phyloP scores from a whole-genome alignment of 2,113 vertebrate species.

The Argyrosomus japonicus region DNA sequence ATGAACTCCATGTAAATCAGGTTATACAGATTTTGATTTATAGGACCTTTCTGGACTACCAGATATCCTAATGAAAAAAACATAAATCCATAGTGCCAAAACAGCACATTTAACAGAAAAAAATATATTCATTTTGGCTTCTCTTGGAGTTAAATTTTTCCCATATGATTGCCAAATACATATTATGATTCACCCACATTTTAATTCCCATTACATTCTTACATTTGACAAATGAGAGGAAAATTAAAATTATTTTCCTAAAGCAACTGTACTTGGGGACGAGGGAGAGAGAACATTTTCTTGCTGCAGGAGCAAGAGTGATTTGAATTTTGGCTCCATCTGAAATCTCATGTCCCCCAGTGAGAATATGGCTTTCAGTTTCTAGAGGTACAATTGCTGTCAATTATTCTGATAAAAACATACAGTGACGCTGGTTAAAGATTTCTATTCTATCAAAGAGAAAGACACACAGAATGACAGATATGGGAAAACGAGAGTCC shows the following conservation, averaged over 20 bases:
- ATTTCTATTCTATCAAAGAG: background rate
- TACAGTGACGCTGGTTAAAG: background rate
- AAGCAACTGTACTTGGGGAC: background rate
- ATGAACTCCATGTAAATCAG: slow-evolving; percentile 5
- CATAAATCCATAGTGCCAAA: background rate
- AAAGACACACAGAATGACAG: background rate
- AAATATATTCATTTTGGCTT: background rate
- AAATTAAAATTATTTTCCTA: slow-evolving; percentile 4
- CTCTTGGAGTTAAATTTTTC: background rate
- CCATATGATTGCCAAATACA: background rate
- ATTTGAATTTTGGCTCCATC: slow-evolving; percentile 7
- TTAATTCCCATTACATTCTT: slow-evolving; percentile 16
- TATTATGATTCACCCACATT: background rate
- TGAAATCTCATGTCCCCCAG: background rate
- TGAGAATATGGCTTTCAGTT: background rate
- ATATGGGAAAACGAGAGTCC: slow-evolving; percentile 2
- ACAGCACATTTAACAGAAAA: background rate
- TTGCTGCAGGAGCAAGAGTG: background rate
- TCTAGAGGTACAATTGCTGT: background rate
- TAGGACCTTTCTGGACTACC: background rate
- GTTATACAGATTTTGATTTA: background rate
- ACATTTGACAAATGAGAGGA: slow-evolving; percentile 8
- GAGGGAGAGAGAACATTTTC: background rate
- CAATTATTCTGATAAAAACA: slow-evolving; percentile 19
- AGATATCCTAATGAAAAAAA: background rate